Percentiles rank a stretch among this genome's conserved stretches.
phyloP scores from a whole-genome alignment of 2,113 vertebrate species.

The Pyxicephalus adspersus region DNA sequence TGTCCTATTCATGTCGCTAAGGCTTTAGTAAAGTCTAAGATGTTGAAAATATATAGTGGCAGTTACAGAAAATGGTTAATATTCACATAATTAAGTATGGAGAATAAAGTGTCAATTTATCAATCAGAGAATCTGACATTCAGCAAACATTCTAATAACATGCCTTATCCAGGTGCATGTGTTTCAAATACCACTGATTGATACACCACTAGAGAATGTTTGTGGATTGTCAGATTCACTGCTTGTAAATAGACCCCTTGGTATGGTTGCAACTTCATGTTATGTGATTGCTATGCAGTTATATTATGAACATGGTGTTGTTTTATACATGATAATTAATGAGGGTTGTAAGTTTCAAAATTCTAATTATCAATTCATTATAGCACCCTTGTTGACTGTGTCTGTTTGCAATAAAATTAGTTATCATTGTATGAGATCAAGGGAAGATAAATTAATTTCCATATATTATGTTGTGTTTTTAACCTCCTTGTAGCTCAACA shows the following conservation, averaged over 20 bases:
- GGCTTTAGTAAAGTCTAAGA: no score
- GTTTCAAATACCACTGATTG: no score
- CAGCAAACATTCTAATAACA: no score
- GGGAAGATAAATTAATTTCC: background rate
- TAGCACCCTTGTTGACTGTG: background rate
- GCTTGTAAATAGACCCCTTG: background rate
- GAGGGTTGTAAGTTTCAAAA: background rate
- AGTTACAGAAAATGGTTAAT: no score
- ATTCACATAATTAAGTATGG: no score
- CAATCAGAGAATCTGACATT: no score
- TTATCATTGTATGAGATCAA: background rate
- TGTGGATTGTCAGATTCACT: no score
- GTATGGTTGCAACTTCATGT: background rate
- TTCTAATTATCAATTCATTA: constrained; percentile 1
- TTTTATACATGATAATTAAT: background rate
- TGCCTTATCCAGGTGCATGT: no score
- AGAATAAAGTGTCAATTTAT: no score
- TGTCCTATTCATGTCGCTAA: no score
- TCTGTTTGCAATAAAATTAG: background rate
- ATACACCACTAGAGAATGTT: no score
- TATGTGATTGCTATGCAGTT: background rate
- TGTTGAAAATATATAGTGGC: no score
- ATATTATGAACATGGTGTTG: background rate
- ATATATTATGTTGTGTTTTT: background rate
- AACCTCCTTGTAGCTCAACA: background rate